Evolutionary conservation across 2,113 vertebrate genomes (phyloP).

Genomic region (Eira barbara): DNA sequence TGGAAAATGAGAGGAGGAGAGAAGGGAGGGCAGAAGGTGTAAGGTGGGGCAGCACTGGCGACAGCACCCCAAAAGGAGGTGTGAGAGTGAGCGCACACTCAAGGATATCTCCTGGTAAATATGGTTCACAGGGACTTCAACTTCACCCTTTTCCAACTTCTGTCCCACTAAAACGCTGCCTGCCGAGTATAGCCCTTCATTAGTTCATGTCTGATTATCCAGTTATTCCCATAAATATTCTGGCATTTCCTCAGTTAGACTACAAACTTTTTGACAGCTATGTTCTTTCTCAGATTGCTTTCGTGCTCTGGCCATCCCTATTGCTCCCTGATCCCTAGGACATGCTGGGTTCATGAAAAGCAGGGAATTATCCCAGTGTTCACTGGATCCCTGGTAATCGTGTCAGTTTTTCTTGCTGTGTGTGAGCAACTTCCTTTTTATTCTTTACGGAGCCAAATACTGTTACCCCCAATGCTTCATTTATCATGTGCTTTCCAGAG

Average conservation of each 20-base stretch:
- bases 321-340: background rate
- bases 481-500: background rate
- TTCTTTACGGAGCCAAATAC: background rate
- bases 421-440: background rate
- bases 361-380: background rate
- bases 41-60: accelerated
- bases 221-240: background rate
- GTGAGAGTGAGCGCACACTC: accelerated
- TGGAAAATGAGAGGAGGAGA: background rate
- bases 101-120: background rate
- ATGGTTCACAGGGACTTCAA: accelerated
- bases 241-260: background rate
- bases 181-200: background rate
- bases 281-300: background rate
- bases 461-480: background rate
- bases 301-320: background rate
- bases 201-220: background rate
- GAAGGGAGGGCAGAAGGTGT: no score
- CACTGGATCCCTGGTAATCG: background rate
- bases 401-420: background rate
- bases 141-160: background rate
- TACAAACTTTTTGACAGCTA: background rate
- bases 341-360: background rate
- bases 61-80: accelerated
- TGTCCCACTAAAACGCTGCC: background rate